These are phyloP conservation scores for Phaenicophaeus curvirostris DNA, from an alignment of 2,797 vertebrate species.

Conservation along the genomic window DNA sequence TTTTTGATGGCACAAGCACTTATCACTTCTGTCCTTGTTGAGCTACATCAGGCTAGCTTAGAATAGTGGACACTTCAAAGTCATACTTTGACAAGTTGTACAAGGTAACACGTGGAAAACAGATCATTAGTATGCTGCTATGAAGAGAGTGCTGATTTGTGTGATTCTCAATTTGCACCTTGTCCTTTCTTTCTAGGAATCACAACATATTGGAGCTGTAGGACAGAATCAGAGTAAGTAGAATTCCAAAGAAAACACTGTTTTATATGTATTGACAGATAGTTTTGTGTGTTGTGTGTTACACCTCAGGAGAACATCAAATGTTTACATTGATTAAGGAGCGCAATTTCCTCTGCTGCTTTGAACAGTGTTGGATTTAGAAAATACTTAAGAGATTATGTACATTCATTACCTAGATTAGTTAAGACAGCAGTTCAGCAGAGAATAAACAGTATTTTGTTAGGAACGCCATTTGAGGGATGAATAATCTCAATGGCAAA, in stretches of 20 bases:
- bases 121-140: rapidly evolving
- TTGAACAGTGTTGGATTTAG: background rate
- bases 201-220: constrained; percentile 76
- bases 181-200: constrained; percentile 78
- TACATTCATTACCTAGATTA: background rate
- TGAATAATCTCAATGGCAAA: background rate
- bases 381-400: background rate
- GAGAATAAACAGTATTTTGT: background rate
- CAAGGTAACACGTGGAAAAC: background rate
- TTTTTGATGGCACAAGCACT: background rate
- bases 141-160: background rate
- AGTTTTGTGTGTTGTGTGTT: background rate
- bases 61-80: background rate
- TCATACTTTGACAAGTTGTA: background rate
- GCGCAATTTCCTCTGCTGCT: background rate
- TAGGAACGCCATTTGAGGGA: background rate
- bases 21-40: background rate
- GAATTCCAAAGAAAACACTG: background rate
- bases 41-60: background rate
- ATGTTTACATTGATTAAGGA: background rate
- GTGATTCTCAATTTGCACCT: constrained; percentile 27
- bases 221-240: constrained; percentile 87
- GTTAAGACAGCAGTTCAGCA: background rate
- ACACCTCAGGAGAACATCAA: background rate
- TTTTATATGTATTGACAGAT: background rate